Percentiles rank a stretch among this genome's conserved stretches.
Evolutionary conservation across 30 jellyfish, hydroid and myxozoan species (phyloP).

Genomic region (Chironex yamaguchii): DNA sequence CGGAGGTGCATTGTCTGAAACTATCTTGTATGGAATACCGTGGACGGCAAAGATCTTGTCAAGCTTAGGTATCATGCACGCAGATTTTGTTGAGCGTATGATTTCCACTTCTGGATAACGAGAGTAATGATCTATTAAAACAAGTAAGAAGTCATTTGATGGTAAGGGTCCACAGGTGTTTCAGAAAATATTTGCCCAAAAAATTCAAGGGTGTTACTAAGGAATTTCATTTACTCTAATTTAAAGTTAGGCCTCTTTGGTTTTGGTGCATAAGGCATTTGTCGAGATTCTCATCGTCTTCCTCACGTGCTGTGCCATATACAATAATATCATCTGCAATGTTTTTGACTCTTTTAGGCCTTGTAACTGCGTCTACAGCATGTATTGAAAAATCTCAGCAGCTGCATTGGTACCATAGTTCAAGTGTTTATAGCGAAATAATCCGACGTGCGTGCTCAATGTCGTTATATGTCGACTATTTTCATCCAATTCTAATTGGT

Average conservation of each 20-base stretch:
- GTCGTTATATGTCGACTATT: slow-evolving; percentile 60
- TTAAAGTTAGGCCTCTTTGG: too few species aligned
- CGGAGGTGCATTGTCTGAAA: slow-evolving; percentile 55
- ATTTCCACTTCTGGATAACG: slow-evolving; percentile 59
- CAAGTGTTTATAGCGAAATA: slow-evolving; percentile 1
- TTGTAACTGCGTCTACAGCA: neutral
- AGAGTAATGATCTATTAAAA: slow-evolving; percentile 43
- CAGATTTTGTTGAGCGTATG: slow-evolving; percentile 18
- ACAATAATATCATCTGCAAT: slow-evolving; percentile 6
- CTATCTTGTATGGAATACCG: slow-evolving; percentile 29
- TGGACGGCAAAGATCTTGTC: neutral
- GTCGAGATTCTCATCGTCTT: too few species aligned
- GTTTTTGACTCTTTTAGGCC: slow-evolving; percentile 10
- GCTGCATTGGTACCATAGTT: slow-evolving; percentile 27
- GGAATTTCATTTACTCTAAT: too few species aligned
- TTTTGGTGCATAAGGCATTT: too few species aligned
- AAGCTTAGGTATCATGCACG: slow-evolving; percentile 13
- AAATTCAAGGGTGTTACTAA: too few species aligned
- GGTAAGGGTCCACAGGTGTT: slow-evolving; percentile 58
- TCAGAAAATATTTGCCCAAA: too few species aligned
- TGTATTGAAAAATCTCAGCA: slow-evolving; percentile 22
- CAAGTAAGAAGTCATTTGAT: slow-evolving; percentile 44
- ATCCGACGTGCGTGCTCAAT: slow-evolving; percentile 48
- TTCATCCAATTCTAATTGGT: slow-evolving; percentile 46
- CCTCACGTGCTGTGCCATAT: too few species aligned